phyloP scores from a whole-genome alignment of 2,797 vertebrate species.

The Carapus acus region DNA sequence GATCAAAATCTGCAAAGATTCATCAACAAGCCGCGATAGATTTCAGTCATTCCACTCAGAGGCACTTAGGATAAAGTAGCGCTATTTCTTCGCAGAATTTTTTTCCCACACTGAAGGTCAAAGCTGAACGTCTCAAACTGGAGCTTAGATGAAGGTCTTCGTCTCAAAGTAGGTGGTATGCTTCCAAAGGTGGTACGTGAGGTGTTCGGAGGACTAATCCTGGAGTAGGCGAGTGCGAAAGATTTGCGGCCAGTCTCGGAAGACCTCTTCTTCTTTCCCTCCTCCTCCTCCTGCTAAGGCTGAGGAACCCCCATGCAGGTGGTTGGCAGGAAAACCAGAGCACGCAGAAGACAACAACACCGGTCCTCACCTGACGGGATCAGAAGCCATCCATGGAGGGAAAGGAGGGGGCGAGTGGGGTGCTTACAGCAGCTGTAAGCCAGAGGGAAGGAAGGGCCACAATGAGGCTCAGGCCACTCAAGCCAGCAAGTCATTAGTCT shows the following conservation, averaged over 20 bases:
- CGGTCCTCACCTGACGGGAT: slow-evolving; percentile 46
- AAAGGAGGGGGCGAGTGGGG: too few species aligned
- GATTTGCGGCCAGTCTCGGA: slow-evolving; percentile 30
- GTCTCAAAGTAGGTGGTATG: slow-evolving; percentile 34
- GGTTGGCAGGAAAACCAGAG: slow-evolving; percentile 12
- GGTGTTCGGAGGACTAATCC: slow-evolving; percentile 39
- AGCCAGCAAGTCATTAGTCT: slow-evolving; percentile 58
- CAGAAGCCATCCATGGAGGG: slow-evolving; percentile 19
- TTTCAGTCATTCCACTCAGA: too few species aligned
- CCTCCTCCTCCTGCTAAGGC: slow-evolving; percentile 2
- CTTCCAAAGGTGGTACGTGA: slow-evolving; percentile 45
- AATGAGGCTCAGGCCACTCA: slow-evolving; percentile 35
- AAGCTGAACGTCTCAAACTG: slow-evolving; percentile 27
- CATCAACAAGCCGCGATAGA: slow-evolving; percentile 13
- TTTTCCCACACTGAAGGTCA: slow-evolving; percentile 45
- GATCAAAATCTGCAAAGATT: slow-evolving; percentile 7
- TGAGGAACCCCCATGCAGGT: slow-evolving; percentile 28
- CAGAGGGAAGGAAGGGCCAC: slow-evolving; percentile 10
- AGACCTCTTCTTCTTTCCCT: slow-evolving; percentile 22
- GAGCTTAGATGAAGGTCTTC: slow-evolving; percentile 39
- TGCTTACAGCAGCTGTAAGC: slow-evolving; percentile 29
- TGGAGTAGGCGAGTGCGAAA: slow-evolving; percentile 28
- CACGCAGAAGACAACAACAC: slow-evolving; percentile 44
- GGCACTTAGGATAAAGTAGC: neutral
- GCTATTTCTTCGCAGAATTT: slow-evolving; percentile 21